phyloP scores from a whole-genome alignment of 2,113 vertebrate genomes.

The Pantherophis guttatus region DNA sequence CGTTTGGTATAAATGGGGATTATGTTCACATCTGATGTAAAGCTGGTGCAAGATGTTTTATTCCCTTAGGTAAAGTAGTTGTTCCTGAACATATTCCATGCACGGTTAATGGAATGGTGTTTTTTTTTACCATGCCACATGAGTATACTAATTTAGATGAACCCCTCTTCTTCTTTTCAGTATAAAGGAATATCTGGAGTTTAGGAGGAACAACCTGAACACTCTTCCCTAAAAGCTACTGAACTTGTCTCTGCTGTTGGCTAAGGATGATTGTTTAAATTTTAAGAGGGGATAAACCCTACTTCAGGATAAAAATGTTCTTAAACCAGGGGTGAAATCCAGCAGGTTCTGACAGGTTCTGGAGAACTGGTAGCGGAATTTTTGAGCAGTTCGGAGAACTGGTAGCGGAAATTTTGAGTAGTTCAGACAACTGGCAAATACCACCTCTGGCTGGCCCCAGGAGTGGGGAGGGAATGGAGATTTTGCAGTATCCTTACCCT shows the following conservation, averaged over 20 bases:
- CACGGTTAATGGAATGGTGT: background rate
- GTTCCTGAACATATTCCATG: background rate
- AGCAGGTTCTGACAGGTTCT: too few relatives aligned
- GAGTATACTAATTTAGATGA: background rate
- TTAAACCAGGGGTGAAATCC: too few relatives aligned
- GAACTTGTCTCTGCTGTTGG: background rate
- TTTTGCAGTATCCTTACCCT: too few relatives aligned
- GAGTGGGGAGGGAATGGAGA: too few relatives aligned
- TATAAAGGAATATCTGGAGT: background rate
- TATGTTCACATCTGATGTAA: background rate
- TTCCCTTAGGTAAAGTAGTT: background rate
- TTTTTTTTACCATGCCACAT: background rate
- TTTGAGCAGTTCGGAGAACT: too few relatives aligned
- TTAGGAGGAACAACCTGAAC: background rate
- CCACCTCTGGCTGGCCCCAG: too few relatives aligned
- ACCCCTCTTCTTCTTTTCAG: background rate
- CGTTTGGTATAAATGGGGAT: background rate
- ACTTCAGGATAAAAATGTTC: slow-evolving; percentile 2
- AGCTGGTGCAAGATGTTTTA: background rate
- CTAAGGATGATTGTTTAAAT: background rate
- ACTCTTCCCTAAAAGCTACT: background rate
- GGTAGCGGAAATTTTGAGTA: too few relatives aligned
- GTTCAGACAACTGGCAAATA: too few relatives aligned
- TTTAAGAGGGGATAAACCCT: slow-evolving; percentile 22
- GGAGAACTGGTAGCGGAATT: too few relatives aligned